Evolutionary conservation across 2,888 invertebrate genomes (phyloP), one percentile per base, ranked within the genome.

Genomic region (Clepsis dumicolana): DNA sequence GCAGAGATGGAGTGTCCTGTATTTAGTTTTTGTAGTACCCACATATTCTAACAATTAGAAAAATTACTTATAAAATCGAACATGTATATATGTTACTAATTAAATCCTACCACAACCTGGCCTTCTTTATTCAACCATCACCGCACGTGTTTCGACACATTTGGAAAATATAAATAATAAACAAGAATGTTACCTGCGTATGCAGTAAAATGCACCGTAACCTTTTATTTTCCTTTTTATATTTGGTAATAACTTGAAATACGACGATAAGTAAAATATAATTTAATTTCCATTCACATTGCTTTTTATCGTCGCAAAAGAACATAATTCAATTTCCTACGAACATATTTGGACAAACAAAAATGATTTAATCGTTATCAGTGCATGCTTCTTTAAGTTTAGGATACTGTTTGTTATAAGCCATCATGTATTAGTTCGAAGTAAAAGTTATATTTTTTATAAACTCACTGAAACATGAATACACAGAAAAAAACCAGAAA

Each of bases 1-100:
- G 91, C 18, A 63, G 74, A 68, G 85, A 85, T 18, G 94, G 91
- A 64, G 76, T 73, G 25, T 93, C 88, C 77, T 94, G 94, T 79
- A 71, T 91, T 92, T 75, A 57, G 48, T 66, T 57, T 29, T 7
- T 24, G 8, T 14, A 14, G 12, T 18, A 44, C 18, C 5, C 16
- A 24, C 24, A 16, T 18, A 14, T 48, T 48, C 18, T 61, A 21
- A 48, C 12, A 0, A 21, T 18, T 56, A 7, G 16, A 53, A 53
- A 53, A n/a, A 53, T 53, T 27, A 53, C 4, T 27, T 27, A n/a
- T 38, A 14, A 38, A 14, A 35, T 35, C 2, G 8, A 41, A n/a
- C n/a, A n/a, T n/a, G n/a, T 12, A 21, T 35, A 21, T 38, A 38
- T 38, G 35, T 38, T 4, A 14, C n/a, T 38, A 21, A 59, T 41